Conservation (phyloP, 2,113 vertebrate species). For the Arvicanthis niloticus region DNA sequence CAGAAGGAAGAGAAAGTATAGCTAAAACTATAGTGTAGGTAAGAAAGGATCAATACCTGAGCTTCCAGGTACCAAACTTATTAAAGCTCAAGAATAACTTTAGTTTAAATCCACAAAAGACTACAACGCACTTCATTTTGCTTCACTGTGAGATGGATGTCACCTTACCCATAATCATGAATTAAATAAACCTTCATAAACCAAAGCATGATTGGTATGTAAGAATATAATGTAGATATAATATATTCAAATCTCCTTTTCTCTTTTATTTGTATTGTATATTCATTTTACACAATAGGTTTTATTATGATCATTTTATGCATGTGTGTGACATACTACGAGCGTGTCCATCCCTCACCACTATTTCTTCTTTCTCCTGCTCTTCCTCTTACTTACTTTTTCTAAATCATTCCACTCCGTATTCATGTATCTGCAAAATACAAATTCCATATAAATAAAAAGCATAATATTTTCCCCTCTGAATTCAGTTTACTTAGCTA, state of each 20-base stretch:
- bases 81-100: neutral
- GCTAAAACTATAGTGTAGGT: neutral
- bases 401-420: too few species aligned
- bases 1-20: neutral
- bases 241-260: neutral
- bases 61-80: neutral
- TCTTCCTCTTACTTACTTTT: too few species aligned
- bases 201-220: neutral
- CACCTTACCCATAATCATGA: neutral
- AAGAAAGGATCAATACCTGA: neutral
- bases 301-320: neutral
- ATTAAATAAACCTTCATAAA: neutral
- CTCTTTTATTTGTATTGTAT: neutral
- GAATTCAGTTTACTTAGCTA: neutral
- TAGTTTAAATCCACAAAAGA: conserved; percentile 28
- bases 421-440: neutral
- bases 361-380: neutral
- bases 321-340: neutral
- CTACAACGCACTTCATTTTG: neutral
- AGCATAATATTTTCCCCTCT: neutral
- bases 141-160: neutral
- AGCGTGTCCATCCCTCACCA: neutral
- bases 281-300: neutral
- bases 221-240: neutral
- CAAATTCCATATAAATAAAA: neutral